Evolutionary conservation across 2,797 vertebrate species (phyloP).

Genomic region (Halcyon badia): DNA sequence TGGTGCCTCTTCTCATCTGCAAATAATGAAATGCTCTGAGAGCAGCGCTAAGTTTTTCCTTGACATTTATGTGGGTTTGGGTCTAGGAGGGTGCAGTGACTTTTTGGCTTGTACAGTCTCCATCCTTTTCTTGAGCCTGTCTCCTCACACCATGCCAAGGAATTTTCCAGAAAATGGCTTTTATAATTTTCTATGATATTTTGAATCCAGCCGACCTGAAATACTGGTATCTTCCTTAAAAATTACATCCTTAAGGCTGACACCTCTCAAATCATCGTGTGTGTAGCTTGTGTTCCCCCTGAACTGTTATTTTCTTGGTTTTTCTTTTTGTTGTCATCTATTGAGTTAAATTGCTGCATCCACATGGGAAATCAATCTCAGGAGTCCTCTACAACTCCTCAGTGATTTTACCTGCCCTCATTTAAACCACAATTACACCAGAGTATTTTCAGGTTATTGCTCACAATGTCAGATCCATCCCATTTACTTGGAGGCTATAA

Average conservation of each 20-base stretch:
- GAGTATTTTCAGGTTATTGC: not conserved
- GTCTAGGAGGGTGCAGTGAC: not conserved
- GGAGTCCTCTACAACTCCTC: not conserved
- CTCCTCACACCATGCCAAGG: not conserved
- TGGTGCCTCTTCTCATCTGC: not conserved
- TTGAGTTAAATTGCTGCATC: not conserved
- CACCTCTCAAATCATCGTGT: not conserved
- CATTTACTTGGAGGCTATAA: not conserved
- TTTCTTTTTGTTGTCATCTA: not conserved
- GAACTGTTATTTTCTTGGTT: not conserved
- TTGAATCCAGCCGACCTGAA: not conserved
- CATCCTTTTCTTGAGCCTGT: not conserved
- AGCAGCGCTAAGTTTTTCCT: not conserved
- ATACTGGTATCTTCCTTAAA: not conserved
- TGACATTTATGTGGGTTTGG: not conserved
- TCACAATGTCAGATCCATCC: not conserved
- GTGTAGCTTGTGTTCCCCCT: not conserved
- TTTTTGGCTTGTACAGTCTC: not conserved
- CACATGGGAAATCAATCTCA: not conserved
- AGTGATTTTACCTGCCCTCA: not conserved
- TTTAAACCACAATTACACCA: not conserved
- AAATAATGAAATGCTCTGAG: fast-evolving
- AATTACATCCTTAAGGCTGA: not conserved
- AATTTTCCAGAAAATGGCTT: not conserved
- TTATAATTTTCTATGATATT: not conserved